Base-by-base conservation (phyloP, 2,888 invertebrate species). In the Pterostichus niger region DNA sequence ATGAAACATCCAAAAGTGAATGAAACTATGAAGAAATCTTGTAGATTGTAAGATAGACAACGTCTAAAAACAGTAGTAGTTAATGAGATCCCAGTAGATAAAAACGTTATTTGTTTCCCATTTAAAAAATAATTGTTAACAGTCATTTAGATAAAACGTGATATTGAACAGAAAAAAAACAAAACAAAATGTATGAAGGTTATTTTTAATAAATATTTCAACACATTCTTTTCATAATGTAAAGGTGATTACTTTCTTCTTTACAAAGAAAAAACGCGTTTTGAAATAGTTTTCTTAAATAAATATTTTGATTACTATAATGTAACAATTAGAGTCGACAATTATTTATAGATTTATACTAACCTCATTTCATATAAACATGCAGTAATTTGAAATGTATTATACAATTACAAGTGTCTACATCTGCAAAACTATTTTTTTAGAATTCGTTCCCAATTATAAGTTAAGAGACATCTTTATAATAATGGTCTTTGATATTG, bases 1-100 rank as follows among this genome's bases (percentile, higher is more conserved):
- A 31, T n/a, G 33, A 35, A 64, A 33, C 35, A 11, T 35, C 9
- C 13, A 33, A 33, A 11, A 64, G 33, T 35, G 59, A 64, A 64
- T 33, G 68, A 71, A 44, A 44, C 44, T 4, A 44, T 71, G 68
- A 44, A 44, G 68, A 71, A 71, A 71, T 71, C 15, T 15, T 64
- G 68, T 71, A 71, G 68, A 71, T 71, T 44, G 44, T 17, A 71
- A 44, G 68, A 71, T 71, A 71, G 40, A 64, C 40, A 31, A 17
- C 7, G 24, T 6, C 44, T 17, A 71, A 44, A 44, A n/a, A 44
- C 68, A 71, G 44, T 17, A 44, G 68, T 44, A 17, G 11, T 9
- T 44, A 71, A 71, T 71, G 44, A 64, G 64, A 40, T 64, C n/a
- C 40, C 33, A 10, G 31, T 44, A 71, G 68, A 71, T 71, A 71